Conservation (phyloP, 2,113 vertebrate genomes). For the Cromileptes altivelis region DNA sequence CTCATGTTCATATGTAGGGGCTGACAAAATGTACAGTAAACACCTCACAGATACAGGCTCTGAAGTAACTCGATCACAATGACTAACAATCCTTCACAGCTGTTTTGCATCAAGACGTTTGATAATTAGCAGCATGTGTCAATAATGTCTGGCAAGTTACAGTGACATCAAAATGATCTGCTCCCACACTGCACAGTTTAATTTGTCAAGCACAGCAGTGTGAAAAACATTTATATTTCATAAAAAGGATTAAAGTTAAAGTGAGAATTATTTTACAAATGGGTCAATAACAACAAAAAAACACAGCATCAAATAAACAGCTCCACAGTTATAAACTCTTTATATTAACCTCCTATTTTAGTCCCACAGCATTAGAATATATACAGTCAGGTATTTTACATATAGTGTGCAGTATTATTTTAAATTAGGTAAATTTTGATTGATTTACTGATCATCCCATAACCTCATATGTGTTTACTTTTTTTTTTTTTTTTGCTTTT, state of each 20-base stretch:
- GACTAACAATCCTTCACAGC: background rate
- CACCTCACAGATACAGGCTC: background rate
- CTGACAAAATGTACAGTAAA: background rate
- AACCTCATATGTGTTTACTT: no score
- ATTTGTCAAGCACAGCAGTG: no score
- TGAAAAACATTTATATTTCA: background rate
- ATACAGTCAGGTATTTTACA: background rate
- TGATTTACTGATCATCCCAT: no score
- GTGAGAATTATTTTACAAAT: background rate
- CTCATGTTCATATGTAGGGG: background rate
- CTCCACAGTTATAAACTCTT: background rate
- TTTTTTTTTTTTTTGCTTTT: no score
- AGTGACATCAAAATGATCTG: background rate
- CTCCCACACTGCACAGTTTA: background rate
- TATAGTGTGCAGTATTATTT: no score
- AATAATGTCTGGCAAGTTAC: background rate
- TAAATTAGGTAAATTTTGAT: no score
- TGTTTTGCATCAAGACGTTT: background rate
- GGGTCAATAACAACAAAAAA: background rate
- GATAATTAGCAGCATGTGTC: background rate
- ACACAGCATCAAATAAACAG: background rate
- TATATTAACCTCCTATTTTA: no score
- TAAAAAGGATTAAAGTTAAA: background rate
- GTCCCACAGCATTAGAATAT: background rate
- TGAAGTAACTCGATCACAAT: background rate